phyloP scores from a whole-genome alignment of 2,797 vertebrate species.

The Crossoptilon crossoptilon region DNA sequence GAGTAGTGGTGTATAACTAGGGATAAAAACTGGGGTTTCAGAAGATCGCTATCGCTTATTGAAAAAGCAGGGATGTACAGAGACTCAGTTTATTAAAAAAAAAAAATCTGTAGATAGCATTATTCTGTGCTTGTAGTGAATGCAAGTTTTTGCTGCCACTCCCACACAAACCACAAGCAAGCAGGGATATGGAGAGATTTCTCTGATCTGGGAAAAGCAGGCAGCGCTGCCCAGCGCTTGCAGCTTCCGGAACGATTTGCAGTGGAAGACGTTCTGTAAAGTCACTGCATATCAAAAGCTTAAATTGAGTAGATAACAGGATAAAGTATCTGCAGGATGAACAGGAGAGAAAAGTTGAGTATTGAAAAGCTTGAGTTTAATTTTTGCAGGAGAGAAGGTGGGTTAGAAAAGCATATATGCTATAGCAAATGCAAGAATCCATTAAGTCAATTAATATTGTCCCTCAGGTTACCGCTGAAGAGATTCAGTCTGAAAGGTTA shows the following conservation, averaged over 20 bases:
- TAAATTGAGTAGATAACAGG: background rate
- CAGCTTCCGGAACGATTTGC: background rate
- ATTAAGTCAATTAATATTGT: slow-evolving; percentile 27
- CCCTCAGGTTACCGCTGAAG: background rate
- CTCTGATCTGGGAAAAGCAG: slow-evolving; percentile 28
- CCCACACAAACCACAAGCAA: background rate
- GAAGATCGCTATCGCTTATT: slow-evolving; percentile 65
- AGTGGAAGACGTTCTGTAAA: background rate
- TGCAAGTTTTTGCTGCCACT: slow-evolving; percentile 27
- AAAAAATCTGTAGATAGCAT: slow-evolving; percentile 10
- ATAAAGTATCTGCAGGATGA: background rate
- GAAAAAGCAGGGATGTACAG: slow-evolving; percentile 14
- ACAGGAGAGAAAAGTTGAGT: background rate
- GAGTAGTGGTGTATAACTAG: background rate
- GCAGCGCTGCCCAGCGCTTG: background rate
- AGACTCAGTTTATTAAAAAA: slow-evolving; percentile 48
- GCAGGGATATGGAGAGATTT: slow-evolving; percentile 16
- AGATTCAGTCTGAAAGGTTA: slow-evolving; percentile 42
- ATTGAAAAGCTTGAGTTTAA: background rate
- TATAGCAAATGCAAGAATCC: slow-evolving; percentile 35
- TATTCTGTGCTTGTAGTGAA: slow-evolving; percentile 3
- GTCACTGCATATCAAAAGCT: background rate
- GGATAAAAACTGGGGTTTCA: slow-evolving; percentile 49
- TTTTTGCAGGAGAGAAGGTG: slow-evolving; percentile 3
- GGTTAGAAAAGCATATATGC: background rate